Percentiles rank a stretch among this genome's conserved stretches.
These are phyloP conservation scores for Burhinus bistriatus DNA, from an alignment of 2,113 vertebrate genomes.

Conservation along the genomic window DNA sequence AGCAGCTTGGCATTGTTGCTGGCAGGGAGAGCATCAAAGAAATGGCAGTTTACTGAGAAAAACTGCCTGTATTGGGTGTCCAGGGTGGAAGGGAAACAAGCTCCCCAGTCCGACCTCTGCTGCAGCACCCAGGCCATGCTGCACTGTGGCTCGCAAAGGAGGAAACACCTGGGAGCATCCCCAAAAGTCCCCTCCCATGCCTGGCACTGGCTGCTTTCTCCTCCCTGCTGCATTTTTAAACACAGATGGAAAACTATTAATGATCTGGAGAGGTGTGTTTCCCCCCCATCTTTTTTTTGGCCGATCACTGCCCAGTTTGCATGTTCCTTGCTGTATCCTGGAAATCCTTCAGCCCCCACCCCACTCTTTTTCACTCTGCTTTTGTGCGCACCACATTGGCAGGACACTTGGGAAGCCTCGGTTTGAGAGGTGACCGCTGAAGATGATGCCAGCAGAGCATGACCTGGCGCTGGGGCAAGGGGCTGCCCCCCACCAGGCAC, in stretches of 20 bases:
- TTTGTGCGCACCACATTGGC: fast-evolving
- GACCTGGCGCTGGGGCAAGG: background rate
- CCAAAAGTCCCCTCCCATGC: background rate
- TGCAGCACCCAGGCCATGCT: fast-evolving
- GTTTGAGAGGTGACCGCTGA: background rate
- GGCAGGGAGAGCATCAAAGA: background rate
- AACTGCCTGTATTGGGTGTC: background rate
- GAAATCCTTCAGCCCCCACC: background rate
- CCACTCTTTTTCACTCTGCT: fast-evolving
- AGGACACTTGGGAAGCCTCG: background rate
- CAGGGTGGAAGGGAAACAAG: background rate
- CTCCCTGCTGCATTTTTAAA: background rate
- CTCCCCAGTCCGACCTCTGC: background rate
- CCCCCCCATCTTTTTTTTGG: background rate
- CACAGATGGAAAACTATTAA: background rate
- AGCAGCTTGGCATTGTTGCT: background rate
- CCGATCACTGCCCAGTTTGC: background rate
- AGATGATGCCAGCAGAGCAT: background rate
- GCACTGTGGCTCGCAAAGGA: fast-evolving
- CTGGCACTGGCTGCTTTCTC: background rate
- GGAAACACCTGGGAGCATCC: background rate
- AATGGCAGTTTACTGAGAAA: background rate
- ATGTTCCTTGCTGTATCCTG: fast-evolving
- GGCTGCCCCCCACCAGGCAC: background rate
- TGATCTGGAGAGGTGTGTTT: background rate